Evolutionary conservation across 2,888 invertebrate species (phyloP), one percentile per base, ranked within the genome.

Genomic region (Hyposoter didymator): DNA sequence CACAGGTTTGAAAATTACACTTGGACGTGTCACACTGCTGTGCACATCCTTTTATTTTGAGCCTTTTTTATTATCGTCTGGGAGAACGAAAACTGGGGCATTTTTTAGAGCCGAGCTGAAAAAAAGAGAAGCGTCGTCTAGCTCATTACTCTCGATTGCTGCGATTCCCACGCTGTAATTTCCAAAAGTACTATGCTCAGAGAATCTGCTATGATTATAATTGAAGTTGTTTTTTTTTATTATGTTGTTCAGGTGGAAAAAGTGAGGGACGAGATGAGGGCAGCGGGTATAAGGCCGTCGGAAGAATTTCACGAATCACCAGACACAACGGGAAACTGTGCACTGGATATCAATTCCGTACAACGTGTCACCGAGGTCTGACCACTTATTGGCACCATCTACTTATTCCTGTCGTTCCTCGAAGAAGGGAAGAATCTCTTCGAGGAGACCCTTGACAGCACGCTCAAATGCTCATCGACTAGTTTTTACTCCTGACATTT

Each of bases 201-300:
- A 22, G 10, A 3, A 12, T 55, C 12, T 55, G 3, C 55, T 59
- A 59, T 59, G 28, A 19, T 12, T 28, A 59, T n/a, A 39, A 76
- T 35, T n/a, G 70, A 80, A 70, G 6, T 75, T 64, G 43, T 39
- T 19, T 49, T 12, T 64, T 28, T 62, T 22, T 43, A 49, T 28
- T 39, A 70, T 92, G 92, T 87, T 74, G 89, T 90, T 19, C 89
- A 93, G 91, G 94, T 94, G 45, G 94, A 94, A 92, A 95, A 95
- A 35, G 95, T 96, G 62, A 95, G 96, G 47, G 96, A 96, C 89
- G 95, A 96, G 84, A 95, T 96, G 95, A 95, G 95, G 78, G 95
- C 95, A 55, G 95, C 95, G 74, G 96, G 96, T 5, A 94, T 95
- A 66, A 95, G 95, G 88, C 96, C 96, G 8, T 94, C 94, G 75